Evolutionary conservation across 64 coral and sea anemone genomes (phyloP).

Genomic region (Catalaphyllia jardinei): DNA sequence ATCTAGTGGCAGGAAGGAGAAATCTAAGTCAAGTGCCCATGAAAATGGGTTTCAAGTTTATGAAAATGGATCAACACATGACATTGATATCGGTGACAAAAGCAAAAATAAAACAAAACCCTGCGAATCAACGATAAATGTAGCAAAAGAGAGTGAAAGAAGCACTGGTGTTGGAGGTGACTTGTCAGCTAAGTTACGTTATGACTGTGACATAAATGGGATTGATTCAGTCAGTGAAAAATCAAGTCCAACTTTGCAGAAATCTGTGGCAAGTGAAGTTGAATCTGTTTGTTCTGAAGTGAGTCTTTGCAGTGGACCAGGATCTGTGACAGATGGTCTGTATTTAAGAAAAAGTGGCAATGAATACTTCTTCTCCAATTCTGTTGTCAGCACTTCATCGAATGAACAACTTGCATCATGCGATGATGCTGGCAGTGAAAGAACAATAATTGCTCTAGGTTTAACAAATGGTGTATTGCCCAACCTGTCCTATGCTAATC

Average conservation of each 20-base stretch:
- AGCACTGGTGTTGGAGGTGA: background rate
- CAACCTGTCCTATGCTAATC: background rate
- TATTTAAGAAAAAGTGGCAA: conserved; percentile 47
- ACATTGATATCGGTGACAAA: background rate
- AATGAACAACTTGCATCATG: background rate
- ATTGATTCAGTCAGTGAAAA: background rate
- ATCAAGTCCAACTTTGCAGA: conserved; percentile 6
- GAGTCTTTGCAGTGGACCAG: conserved; percentile 73
- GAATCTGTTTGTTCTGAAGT: conserved; percentile 65
- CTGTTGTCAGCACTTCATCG: conserved; percentile 16
- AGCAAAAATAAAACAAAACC: background rate
- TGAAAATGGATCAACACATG: background rate
- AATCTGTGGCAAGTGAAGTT: background rate
- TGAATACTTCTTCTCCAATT: conserved; percentile 64
- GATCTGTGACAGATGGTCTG: conserved; percentile 1
- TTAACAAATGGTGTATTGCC: background rate
- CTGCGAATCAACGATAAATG: background rate
- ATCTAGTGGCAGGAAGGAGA: background rate
- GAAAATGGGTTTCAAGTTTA: background rate
- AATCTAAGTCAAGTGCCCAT: background rate
- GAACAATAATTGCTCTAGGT: background rate
- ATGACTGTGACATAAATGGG: conserved; percentile 24
- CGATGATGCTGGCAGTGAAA: background rate
- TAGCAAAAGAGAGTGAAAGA: background rate
- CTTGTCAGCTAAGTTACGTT: background rate